Conservation (phyloP, 2,888 invertebrate genomes). For the Agrenia bidenticulata region DNA sequence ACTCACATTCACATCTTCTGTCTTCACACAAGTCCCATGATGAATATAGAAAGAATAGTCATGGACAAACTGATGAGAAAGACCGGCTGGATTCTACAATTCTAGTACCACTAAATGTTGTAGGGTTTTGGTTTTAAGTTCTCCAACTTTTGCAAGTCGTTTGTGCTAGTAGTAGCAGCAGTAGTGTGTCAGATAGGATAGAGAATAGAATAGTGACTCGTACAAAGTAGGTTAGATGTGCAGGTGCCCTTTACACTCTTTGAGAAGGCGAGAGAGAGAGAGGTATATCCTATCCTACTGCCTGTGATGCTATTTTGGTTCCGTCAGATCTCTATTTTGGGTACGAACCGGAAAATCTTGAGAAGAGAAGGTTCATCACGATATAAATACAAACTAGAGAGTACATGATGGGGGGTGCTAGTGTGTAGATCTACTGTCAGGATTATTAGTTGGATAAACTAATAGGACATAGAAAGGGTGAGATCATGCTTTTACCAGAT, state of each 20-base stretch:
- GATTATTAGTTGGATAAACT: neutral
- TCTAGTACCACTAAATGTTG: too few species aligned
- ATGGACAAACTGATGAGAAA: slow-evolving; percentile 5
- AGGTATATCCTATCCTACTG: neutral
- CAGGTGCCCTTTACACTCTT: slow-evolving; percentile 50
- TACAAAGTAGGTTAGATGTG: slow-evolving; percentile 53
- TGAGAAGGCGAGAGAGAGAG: neutral
- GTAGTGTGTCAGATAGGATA: slow-evolving; percentile 5
- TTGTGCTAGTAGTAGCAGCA: neutral
- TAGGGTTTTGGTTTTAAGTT: too few species aligned
- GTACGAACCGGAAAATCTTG: slow-evolving; percentile 45
- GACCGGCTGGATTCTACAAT: slow-evolving; percentile 15
- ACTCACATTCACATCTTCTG: neutral
- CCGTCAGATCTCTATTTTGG: slow-evolving; percentile 48
- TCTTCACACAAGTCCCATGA: neutral
- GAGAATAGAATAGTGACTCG: neutral
- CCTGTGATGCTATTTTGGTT: slow-evolving; percentile 48
- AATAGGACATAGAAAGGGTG: slow-evolving; percentile 4
- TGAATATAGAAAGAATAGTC: slow-evolving; percentile 1
- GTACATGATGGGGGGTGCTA: neutral
- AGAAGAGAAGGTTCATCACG: slow-evolving; percentile 2
- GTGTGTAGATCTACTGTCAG: neutral
- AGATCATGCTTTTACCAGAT: slow-evolving; percentile 21
- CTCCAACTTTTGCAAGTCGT: too few species aligned
- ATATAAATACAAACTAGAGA: neutral